phyloP scores from a whole-genome alignment of 1,140 invertebrate species.

The Harlomillsia oculata region DNA sequence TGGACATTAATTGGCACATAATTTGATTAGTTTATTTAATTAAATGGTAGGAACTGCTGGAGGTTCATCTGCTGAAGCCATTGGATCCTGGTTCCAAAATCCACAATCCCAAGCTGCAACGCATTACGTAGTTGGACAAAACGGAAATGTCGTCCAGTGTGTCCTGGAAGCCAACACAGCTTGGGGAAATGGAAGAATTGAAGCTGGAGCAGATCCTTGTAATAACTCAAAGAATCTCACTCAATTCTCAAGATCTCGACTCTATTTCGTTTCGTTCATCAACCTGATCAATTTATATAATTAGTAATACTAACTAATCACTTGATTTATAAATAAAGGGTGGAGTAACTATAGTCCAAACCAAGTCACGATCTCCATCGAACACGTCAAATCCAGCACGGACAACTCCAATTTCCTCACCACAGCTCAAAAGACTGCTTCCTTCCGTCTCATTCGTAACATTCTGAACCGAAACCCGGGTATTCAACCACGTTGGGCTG shows the following conservation, averaged over 20 bases:
- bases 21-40: background rate
- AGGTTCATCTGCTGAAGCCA: conserved; percentile 17
- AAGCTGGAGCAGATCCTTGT: conserved; percentile 31
- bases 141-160: conserved; percentile 24
- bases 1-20: background rate
- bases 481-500: conserved; percentile 20
- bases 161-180: conserved; percentile 20
- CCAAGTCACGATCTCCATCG: conserved; percentile 27
- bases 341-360: conserved; percentile 24
- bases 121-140: conserved; percentile 26
- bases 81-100: conserved; percentile 32
- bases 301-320: background rate
- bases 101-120: conserved; percentile 20
- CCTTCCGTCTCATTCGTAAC: conserved; percentile 18
- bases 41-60: conserved; percentile 23
- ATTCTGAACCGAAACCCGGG: conserved; percentile 22
- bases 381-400: conserved; percentile 26
- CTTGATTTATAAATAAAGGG: conserved; percentile 14
- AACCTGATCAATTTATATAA: too few relatives aligned
- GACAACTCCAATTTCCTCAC: conserved; percentile 28
- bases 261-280: too few relatives aligned
- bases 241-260: too few relatives aligned
- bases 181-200: conserved; percentile 30
- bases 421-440: conserved; percentile 12
- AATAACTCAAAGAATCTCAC: too few relatives aligned